Conservation (phyloP, 1,140 invertebrate species). For the Bombus confusus region DNA sequence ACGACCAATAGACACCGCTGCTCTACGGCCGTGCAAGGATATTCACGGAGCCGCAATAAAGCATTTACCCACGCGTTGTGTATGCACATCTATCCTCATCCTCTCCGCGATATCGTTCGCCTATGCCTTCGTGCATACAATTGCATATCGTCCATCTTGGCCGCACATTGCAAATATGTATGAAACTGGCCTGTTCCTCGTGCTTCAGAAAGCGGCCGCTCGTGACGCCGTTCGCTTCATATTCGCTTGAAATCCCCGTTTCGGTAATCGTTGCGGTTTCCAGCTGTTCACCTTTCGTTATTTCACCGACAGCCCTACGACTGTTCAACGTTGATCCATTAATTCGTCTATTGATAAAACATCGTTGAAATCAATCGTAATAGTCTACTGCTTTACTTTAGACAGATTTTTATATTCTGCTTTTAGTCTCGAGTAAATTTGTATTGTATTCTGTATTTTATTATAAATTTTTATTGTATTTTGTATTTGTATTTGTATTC, state of each 20-base stretch:
- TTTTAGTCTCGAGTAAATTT: no score
- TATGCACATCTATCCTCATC: slow-evolving; percentile 67
- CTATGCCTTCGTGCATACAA: slow-evolving; percentile 67
- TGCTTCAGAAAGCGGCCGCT: slow-evolving; percentile 30
- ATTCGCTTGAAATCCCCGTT: slow-evolving; percentile 14
- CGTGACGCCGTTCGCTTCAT: slow-evolving; percentile 30
- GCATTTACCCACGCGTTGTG: slow-evolving; percentile 75
- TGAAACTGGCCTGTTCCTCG: slow-evolving; percentile 48
- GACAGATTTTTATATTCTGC: background rate
- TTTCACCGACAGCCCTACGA: no score
- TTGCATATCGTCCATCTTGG: slow-evolving; percentile 61
- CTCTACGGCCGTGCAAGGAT: slow-evolving; percentile 39
- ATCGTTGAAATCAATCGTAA: background rate
- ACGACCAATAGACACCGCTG: slow-evolving; percentile 57
- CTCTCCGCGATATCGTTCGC: slow-evolving; percentile 51
- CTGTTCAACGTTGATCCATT: background rate
- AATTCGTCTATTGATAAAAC: background rate
- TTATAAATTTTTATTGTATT: no score
- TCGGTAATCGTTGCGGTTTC: slow-evolving; percentile 3
- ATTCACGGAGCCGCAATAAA: slow-evolving; percentile 72
- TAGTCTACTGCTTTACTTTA: no score
- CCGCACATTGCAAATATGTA: slow-evolving; percentile 62
- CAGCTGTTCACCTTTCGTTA: background rate
- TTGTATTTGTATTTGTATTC: no score
- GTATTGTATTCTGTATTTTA: no score